Base-by-base conservation (phyloP, 64 coral and sea anemone genomes). In the Montipora cactus region DNA sequence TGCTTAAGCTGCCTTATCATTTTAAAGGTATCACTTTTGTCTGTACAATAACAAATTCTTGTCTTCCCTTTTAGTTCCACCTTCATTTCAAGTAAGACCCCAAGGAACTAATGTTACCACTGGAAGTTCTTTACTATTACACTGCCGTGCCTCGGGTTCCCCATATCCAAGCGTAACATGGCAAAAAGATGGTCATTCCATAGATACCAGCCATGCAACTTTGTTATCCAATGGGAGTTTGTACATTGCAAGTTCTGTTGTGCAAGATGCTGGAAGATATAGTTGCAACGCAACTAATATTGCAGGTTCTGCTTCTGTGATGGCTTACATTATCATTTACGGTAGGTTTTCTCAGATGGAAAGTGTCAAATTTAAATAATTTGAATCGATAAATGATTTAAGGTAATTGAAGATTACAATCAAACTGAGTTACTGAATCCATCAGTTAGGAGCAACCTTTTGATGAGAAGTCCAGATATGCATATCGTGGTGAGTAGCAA, bases 221-320 rank as follows among this genome's bases (percentile, higher is more conserved):
- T 18, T 96, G 28, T 11, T 90, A 19, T 68, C 83, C 58, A 94
- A 99, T 90, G 94, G 91, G 3, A 96, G 84, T 64, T 59, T 99
- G 80, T 79, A 75, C 23, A 93, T 99, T 81, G 48, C 15, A 4
- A 69, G 72, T 25, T 67, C 92, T 80, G 86, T 79, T 57, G 71
- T 84, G 12, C 57, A 79, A 23, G 97, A 99, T 89, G 87, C 91
- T 67, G 97, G 94, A 23, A 78, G 49, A 9, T 99, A 92, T 80
- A 90, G 78, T 74, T 99, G 97, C 84, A 85, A 58, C 9, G 94
- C 92, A 57, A 51, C 23, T 15, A 99, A 99, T 74, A 47, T 94
- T 62, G 97, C 89, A 48, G 94, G 97, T 16, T 91, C 74, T 79
- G 53, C 12, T 7, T 62, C 19, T 59, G 59, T 47, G 7, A 52